Evolutionary conservation across 30 jellyfish, hydroid and myxozoan genomes (phyloP).

Genomic region (Turritopsis rubra): DNA sequence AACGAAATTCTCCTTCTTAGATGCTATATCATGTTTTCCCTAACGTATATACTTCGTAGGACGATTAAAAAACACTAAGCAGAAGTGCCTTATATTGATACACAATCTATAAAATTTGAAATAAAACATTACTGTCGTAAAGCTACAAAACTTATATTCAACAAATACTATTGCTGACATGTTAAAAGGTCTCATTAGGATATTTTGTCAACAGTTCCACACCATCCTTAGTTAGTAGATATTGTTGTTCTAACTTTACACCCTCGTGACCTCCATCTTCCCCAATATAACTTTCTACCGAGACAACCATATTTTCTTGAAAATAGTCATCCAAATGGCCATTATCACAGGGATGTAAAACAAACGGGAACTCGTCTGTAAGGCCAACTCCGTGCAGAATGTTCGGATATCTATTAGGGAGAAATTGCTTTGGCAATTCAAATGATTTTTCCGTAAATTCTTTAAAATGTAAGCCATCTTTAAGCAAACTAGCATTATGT

Average conservation of each 20-base stretch:
- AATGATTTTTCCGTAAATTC: neutral
- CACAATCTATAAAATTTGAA: no score
- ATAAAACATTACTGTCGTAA: no score
- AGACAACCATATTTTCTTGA: neutral
- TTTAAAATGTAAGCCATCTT: neutral
- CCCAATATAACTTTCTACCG: neutral
- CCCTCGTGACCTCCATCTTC: neutral
- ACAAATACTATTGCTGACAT: no score
- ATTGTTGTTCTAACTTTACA: neutral
- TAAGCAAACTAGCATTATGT: neutral
- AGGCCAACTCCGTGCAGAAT: neutral
- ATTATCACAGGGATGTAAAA: neutral
- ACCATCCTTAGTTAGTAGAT: neutral
- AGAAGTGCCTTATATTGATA: no score
- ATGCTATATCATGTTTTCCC: no score
- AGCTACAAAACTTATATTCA: no score
- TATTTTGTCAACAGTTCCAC: neutral
- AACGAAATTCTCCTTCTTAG: no score
- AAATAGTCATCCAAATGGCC: neutral
- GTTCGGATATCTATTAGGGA: neutral
- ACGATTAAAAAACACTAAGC: no score
- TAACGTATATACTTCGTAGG: no score
- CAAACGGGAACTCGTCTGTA: neutral
- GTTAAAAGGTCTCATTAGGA: neutral
- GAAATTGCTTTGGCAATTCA: neutral